A percentile compares a stretch with the other conserved stretches of the same genome.
Conservation (phyloP, 1,140 invertebrate species). For the Platyscapa corneri region DNA sequence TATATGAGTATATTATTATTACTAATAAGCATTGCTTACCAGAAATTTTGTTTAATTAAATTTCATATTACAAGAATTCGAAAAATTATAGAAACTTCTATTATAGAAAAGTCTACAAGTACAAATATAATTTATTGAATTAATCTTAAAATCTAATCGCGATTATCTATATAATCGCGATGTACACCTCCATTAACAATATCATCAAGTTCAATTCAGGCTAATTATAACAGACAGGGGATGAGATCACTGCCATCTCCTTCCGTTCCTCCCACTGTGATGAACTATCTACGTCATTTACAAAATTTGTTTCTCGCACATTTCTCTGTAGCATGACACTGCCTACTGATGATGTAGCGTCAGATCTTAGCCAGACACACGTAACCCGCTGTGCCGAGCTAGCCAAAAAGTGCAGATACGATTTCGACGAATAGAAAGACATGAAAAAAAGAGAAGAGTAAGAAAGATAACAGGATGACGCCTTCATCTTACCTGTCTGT, state of each 20-base stretch:
- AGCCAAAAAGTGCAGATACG: slow-evolving; percentile 59
- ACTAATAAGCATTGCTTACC: too few species aligned
- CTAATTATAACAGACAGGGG: slow-evolving; percentile 40
- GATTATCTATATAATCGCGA: slow-evolving; percentile 36
- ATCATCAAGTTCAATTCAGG: slow-evolving; percentile 52
- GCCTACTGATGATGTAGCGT: slow-evolving; percentile 57
- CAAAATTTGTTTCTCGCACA: not conserved
- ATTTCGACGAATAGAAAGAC: slow-evolving; percentile 2
- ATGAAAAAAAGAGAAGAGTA: slow-evolving; percentile 17
- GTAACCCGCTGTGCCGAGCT: slow-evolving; percentile 51
- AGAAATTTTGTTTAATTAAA: not conserved
- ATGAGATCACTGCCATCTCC: not conserved
- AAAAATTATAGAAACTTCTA: not conserved
- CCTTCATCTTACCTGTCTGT: slow-evolving; percentile 63
- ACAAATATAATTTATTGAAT: not conserved
- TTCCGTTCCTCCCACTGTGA: not conserved
- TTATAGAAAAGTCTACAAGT: too few species aligned
- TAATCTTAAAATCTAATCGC: slow-evolving; percentile 44
- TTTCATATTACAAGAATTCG: not conserved
- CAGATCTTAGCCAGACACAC: slow-evolving; percentile 61
- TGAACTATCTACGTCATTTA: slow-evolving; percentile 36
- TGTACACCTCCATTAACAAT: slow-evolving; percentile 44
- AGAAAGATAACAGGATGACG: slow-evolving; percentile 56
- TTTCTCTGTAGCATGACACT: slow-evolving; percentile 14
- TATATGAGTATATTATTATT: too few species aligned